Percentiles rank a stretch among this genome's conserved stretches.
Evolutionary conservation across 2,113 vertebrate genomes (phyloP).

Genomic region (Perca flavescens): DNA sequence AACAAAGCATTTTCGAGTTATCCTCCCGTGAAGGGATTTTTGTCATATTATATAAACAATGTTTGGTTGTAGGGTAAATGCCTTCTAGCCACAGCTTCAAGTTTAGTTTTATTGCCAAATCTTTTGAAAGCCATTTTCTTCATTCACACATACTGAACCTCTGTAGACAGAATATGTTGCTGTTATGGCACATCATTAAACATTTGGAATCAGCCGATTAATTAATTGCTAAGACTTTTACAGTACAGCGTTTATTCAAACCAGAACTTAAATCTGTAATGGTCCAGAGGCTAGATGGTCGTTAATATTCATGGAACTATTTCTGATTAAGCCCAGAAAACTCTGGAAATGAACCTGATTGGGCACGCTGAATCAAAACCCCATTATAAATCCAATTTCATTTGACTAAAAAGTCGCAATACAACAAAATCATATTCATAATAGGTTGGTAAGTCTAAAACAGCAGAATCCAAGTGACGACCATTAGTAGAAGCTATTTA

Average conservation of each 20-base stretch:
- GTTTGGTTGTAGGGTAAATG: not conserved
- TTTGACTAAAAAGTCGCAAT: slow-evolving; percentile 16
- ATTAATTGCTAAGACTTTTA: slow-evolving; percentile 16
- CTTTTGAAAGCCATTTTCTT: not conserved
- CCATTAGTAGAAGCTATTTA: slow-evolving; percentile 5
- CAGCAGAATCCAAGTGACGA: not conserved
- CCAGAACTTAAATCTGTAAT: slow-evolving; percentile 28
- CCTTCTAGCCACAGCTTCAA: not conserved
- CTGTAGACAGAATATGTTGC: not conserved
- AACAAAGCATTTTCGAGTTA: too few relatives aligned
- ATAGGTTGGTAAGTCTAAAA: slow-evolving; percentile 5
- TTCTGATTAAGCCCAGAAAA: slow-evolving; percentile 43
- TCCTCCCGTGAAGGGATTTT: too few relatives aligned
- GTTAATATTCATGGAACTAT: slow-evolving; percentile 64
- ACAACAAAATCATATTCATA: not conserved
- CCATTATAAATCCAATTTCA: slow-evolving; percentile 49
- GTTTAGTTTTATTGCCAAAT: not conserved
- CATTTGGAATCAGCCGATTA: not conserved
- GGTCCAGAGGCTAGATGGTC: slow-evolving; percentile 12
- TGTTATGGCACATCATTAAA: slow-evolving; percentile 23
- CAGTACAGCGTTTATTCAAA: slow-evolving; percentile 24
- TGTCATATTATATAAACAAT: not conserved
- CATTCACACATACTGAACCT: not conserved
- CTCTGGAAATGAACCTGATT: slow-evolving; percentile 52
- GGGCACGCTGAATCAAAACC: slow-evolving; percentile 38